Conservation (phyloP, 2,113 vertebrate genomes). For the Pituophis catenifer region DNA sequence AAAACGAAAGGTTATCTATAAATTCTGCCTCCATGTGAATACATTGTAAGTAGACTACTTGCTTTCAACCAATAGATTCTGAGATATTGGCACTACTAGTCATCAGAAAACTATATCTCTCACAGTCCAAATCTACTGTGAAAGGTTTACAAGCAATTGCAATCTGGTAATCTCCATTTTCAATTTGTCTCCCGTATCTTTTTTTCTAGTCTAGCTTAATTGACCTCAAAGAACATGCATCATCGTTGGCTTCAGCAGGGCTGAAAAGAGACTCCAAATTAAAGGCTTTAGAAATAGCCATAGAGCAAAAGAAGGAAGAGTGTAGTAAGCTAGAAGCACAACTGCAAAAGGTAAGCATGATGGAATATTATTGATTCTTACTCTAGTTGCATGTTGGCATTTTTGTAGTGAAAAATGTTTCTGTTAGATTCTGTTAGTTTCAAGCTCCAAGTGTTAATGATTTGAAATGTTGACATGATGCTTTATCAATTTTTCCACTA, state of each 20-base stretch:
- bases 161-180: constrained; percentile 56
- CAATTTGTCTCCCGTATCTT: constrained; percentile 47
- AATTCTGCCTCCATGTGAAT: not conserved
- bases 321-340: constrained; percentile 99
- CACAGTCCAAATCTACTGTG: not conserved
- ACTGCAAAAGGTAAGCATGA: constrained; percentile 83
- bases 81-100: not conserved
- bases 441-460: constrained; percentile 42
- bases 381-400: constrained; percentile 27
- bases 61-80: not conserved
- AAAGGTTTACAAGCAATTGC: not conserved
- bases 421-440: constrained; percentile 11
- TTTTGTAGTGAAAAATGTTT: constrained; percentile 24
- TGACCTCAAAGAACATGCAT: constrained; percentile 96
- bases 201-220: constrained; percentile 91
- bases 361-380: constrained; percentile 31
- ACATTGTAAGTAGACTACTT: not conserved
- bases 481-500: not conserved
- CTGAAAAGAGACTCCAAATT: constrained; percentile 98
- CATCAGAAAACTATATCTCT: not conserved
- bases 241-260: constrained; percentile 91
- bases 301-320: constrained; percentile 99
- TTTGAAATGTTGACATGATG: constrained; percentile 39
- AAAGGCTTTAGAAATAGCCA: constrained; percentile 97
- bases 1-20: not conserved